Base-by-base conservation (phyloP, 2,888 invertebrate species). In the Sericinus montela region DNA sequence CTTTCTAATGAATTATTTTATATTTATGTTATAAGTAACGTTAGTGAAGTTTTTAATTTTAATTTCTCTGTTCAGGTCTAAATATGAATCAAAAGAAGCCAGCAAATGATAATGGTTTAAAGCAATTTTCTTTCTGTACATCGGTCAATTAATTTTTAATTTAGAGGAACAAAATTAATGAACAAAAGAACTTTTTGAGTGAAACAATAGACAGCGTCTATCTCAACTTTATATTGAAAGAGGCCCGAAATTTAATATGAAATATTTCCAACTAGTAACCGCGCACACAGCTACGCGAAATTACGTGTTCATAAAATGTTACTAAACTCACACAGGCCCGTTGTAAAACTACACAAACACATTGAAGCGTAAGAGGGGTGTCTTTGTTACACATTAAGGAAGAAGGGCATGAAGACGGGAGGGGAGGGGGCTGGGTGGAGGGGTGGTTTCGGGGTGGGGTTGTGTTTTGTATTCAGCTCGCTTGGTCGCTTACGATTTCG, bases 301-400 rank as follows among this genome's bases (percentile, higher is more conserved):
- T 35, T 51, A 53, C 51, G 51, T 43, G 48, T 28, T 53, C 49
- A 48, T 40, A 43, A 46, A 52, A 55, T 63, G 65, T 67, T 74
- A 77, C 76, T 75, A 75, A 57, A 76, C 82, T 45, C 81, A 82
- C 82, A 84, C 82, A 76, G 19, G 43, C 40, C 50, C 63, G 19
- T 39, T 39, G 49, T 55, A 58, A 61, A 58, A 60, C 71, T 74
- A 78, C 74, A 76, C 79, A 72, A 79, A 82, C 74, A 82, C 82
- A 82, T 75, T 67, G 72, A 70, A 72, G 65, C 72, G 69, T 81
- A 85, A 84, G 84, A 80, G 86, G 86, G 86, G 86, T 76, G 86
- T 87, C 88, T 88, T 88, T 87, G 87, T 87, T 87, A 84, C 77
- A 78, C 76, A 83, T 85, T 86, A 86, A 85, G 86, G 87, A 86